Percentiles rank a stretch among this genome's conserved stretches.
Conservation (phyloP, 2,113 vertebrate species). For the Psammodynastes pulverulentus region DNA sequence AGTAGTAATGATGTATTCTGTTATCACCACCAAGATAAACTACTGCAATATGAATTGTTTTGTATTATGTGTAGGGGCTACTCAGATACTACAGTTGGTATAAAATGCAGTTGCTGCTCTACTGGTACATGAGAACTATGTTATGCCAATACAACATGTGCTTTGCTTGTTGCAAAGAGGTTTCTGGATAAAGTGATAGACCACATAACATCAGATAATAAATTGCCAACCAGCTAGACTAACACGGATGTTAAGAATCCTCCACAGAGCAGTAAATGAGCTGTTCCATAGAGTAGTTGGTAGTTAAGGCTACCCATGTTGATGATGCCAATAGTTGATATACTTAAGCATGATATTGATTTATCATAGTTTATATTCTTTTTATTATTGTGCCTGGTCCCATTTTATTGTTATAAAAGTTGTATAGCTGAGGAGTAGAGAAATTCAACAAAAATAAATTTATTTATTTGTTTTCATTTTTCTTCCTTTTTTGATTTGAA, state of each 20-base stretch:
- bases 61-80: not conserved
- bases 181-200: not conserved
- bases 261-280: not conserved
- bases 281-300: not conserved
- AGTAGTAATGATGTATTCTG: not conserved
- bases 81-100: not conserved
- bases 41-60: not conserved
- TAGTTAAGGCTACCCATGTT: not conserved
- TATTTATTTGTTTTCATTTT: not conserved
- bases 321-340: not conserved
- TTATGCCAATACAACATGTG: not conserved
- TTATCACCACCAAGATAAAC: not conserved
- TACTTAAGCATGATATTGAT: not conserved
- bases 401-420: not conserved
- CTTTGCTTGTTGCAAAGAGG: not conserved
- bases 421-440: not conserved
- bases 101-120: not conserved
- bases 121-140: not conserved
- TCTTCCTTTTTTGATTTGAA: not conserved
- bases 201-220: not conserved
- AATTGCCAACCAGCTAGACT: not conserved
- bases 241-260: not conserved
- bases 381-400: not conserved
- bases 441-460: not conserved
- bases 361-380: not conserved